Conservation (phyloP, 1,140 invertebrate genomes). For the Daktulosphaira vitifoliae region DNA sequence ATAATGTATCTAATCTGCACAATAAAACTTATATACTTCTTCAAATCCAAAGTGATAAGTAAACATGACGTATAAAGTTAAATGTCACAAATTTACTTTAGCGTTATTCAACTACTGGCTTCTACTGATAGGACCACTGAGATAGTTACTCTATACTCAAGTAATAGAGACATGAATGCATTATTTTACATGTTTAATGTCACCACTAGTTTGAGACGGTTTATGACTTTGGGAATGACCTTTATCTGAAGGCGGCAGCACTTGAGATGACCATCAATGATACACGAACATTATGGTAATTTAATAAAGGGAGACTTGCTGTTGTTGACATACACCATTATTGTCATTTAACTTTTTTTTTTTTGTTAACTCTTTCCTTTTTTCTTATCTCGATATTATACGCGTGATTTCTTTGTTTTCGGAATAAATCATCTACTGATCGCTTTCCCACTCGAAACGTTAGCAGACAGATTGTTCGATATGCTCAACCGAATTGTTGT, state of each 20-base stretch:
- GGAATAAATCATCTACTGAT: conserved; percentile 19
- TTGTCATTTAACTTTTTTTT: not conserved
- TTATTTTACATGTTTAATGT: conserved; percentile 9
- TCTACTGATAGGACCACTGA: not conserved
- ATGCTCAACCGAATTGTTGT: not conserved
- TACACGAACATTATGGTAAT: conserved; percentile 20
- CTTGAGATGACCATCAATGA: conserved; percentile 20
- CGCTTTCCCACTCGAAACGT: not conserved
- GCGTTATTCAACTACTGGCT: too few species aligned
- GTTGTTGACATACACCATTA: conserved; percentile 18
- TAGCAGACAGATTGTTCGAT: not conserved
- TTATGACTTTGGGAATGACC: conserved; percentile 22
- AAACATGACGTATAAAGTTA: too few species aligned
- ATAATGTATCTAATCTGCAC: too few species aligned
- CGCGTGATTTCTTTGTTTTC: not conserved
- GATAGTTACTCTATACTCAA: not conserved
- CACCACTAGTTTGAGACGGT: conserved; percentile 12
- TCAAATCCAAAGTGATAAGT: too few species aligned
- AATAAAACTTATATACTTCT: too few species aligned
- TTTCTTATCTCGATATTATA: not conserved
- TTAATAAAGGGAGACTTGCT: not conserved
- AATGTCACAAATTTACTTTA: too few species aligned
- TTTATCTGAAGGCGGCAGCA: conserved; percentile 6
- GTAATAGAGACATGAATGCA: conserved; percentile 15
- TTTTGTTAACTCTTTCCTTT: not conserved